phyloP scores from a whole-genome alignment of 2,888 invertebrate species.

The Apoda limacodes region DNA sequence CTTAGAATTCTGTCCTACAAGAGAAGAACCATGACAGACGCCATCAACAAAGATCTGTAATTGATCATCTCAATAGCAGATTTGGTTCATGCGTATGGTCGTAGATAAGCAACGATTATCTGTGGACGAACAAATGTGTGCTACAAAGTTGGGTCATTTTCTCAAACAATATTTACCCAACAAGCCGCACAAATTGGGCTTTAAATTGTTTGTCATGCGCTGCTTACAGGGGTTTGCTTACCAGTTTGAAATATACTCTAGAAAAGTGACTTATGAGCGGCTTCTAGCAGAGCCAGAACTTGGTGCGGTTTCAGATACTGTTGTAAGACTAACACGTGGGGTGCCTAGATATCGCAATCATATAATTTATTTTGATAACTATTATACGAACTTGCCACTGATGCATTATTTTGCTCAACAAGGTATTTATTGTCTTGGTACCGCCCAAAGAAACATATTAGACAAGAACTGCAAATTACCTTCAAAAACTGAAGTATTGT shows the following conservation, averaged over 20 bases:
- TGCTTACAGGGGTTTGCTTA: not conserved
- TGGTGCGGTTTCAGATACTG: not conserved
- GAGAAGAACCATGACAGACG: no score
- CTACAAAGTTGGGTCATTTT: constrained; percentile 25
- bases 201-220: constrained; percentile 22
- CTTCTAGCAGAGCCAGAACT: not conserved
- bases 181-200: constrained; percentile 29
- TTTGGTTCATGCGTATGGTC: no score
- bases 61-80: no score
- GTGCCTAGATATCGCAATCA: constrained; percentile 1
- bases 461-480: no score
- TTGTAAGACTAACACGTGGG: not conserved
- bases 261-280: not conserved
- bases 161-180: constrained; percentile 27
- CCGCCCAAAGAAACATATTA: no score
- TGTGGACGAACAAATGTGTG: constrained; percentile 22
- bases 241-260: not conserved
- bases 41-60: no score
- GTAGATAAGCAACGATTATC: constrained; percentile 24
- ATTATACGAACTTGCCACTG: no score
- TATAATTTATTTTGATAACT: constrained; percentile 2
- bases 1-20: no score
- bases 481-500: no score
- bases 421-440: no score
- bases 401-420: no score